These are phyloP conservation scores for Drosophila busckii DNA, from an alignment of 1,140 invertebrate species.

Conservation along the genomic window DNA sequence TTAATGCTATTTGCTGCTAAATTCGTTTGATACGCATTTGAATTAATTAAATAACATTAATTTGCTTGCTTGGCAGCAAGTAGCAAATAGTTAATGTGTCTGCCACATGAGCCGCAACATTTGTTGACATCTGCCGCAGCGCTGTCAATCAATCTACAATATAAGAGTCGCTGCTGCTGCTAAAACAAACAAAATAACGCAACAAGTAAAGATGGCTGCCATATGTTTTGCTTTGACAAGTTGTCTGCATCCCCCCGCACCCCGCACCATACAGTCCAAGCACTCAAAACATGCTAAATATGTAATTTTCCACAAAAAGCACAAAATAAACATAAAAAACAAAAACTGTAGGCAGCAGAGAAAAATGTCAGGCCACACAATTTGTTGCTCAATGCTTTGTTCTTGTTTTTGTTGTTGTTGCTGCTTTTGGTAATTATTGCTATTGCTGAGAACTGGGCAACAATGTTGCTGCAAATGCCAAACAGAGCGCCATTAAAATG, in stretches of 20 bases:
- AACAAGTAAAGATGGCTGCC: constrained; percentile 55
- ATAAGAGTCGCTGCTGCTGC: neutral
- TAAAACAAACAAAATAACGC: neutral
- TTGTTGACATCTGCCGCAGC: constrained; percentile 71
- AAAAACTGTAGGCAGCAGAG: constrained; percentile 13
- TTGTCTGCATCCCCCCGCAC: constrained; percentile 43
- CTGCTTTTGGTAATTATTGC: constrained; percentile 16
- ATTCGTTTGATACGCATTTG: no score
- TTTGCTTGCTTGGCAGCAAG: no score
- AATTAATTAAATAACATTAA: no score
- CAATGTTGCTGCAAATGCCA: constrained; percentile 44
- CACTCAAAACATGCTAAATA: constrained; percentile 54
- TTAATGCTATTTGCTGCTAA: no score
- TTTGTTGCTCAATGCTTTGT: constrained; percentile 35
- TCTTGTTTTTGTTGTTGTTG: constrained; percentile 15
- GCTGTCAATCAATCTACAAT: constrained; percentile 1
- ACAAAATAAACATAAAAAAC: constrained; percentile 20
- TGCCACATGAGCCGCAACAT: constrained; percentile 47
- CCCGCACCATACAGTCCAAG: constrained; percentile 20
- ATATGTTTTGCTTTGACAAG: constrained; percentile 67
- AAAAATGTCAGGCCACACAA: constrained; percentile 40
- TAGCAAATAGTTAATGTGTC: no score
- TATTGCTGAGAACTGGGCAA: constrained; percentile 6
- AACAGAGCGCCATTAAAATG: constrained; percentile 33
- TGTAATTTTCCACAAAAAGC: constrained; percentile 50